Evolutionary conservation across 2,797 vertebrate genomes (phyloP).

Genomic region (Chaetodon trifasciatus): DNA sequence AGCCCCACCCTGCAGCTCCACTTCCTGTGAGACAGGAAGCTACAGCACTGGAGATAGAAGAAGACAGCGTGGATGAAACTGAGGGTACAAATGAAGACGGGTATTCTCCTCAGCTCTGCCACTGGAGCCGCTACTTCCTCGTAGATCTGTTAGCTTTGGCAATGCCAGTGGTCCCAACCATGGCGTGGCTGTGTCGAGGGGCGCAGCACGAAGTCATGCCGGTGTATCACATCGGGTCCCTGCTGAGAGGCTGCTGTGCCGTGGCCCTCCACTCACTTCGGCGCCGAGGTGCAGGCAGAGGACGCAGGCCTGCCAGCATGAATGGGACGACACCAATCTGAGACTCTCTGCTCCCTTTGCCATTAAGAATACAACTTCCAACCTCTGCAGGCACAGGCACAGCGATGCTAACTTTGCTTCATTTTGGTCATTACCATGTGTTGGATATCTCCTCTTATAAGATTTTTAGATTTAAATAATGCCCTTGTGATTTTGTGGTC

Average conservation of each 20-base stretch:
- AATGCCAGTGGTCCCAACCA: constrained; percentile 92
- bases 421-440: constrained; percentile 5
- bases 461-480: constrained; percentile 41
- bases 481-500: constrained; percentile 52
- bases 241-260: constrained; percentile 95
- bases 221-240: constrained; percentile 94
- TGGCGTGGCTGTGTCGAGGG: constrained; percentile 96
- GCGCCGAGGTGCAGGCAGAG: constrained; percentile 69
- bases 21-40: constrained; percentile 58
- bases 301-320: constrained; percentile 68
- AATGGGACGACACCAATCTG: constrained; percentile 80
- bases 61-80: constrained; percentile 61
- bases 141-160: constrained; percentile 94
- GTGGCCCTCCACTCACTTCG: constrained; percentile 95
- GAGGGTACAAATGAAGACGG: constrained; percentile 46
- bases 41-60: constrained; percentile 52
- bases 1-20: constrained; percentile 65
- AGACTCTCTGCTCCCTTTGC: constrained; percentile 43
- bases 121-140: constrained; percentile 97
- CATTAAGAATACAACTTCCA: constrained; percentile 23
- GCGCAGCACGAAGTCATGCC: constrained; percentile 89
- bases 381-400: constrained; percentile 39
- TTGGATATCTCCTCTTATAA: constrained; percentile 29
- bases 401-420: constrained; percentile 28
- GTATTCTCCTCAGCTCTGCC: constrained; percentile 80